phyloP scores from a whole-genome alignment of 2,113 vertebrate species.

The Ammodytes dubius region DNA sequence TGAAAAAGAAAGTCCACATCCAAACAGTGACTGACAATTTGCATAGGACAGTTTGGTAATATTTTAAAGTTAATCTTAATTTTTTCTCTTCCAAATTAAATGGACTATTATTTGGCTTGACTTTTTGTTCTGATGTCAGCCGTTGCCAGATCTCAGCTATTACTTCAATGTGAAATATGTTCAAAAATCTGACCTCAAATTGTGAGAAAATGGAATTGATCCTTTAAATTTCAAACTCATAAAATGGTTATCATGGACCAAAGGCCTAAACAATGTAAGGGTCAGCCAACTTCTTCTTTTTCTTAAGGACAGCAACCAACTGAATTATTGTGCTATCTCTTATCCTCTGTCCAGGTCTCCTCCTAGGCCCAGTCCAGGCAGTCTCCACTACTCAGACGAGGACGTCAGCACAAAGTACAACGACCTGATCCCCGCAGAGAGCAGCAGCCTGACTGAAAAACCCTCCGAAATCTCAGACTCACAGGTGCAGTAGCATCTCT shows the following conservation, averaged over 20 bases:
- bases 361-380: constrained; percentile 95
- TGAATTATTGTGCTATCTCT: not conserved
- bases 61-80: not conserved
- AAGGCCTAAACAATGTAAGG: not conserved
- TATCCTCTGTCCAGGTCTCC: constrained; percentile 87
- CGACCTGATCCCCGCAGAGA: constrained; percentile 95
- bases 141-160: not conserved
- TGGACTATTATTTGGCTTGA: not conserved
- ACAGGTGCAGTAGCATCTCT: constrained; percentile 86
- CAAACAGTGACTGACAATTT: not conserved
- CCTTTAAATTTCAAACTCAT: not conserved
- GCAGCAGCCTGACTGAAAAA: constrained; percentile 97
- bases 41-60: not conserved
- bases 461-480: constrained; percentile 97
- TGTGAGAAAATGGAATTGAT: not conserved
- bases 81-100: not conserved
- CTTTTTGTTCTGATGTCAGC: not conserved
- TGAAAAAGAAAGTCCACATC: not conserved
- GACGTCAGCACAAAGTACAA: constrained; percentile 97
- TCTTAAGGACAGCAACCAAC: not conserved
- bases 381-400: constrained; percentile 97
- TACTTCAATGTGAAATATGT: not conserved
- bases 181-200: not conserved
- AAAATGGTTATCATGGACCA: not conserved
- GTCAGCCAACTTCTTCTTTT: not conserved